Evolutionary conservation across 2,797 vertebrate species (phyloP).

Genomic region (Atherinosoma microstoma): DNA sequence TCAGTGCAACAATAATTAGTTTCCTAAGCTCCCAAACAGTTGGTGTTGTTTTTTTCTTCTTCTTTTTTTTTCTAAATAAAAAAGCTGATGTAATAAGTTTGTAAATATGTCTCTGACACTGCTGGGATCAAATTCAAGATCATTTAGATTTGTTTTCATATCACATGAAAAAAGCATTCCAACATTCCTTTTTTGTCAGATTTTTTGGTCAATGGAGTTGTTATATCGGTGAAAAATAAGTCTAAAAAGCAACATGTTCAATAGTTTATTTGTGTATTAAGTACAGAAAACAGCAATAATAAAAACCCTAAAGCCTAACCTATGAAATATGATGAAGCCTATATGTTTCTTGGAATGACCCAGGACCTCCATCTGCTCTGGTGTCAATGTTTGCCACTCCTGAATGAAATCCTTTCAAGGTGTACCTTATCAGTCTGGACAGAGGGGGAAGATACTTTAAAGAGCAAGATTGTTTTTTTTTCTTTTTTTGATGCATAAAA

Average conservation of each 20-base stretch:
- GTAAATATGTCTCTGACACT: no score
- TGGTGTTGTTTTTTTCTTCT: no score
- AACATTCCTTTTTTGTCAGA: no score
- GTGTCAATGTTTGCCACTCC: constrained; percentile 60
- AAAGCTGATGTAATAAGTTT: no score
- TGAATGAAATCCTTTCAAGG: constrained; percentile 74
- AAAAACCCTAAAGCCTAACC: background rate
- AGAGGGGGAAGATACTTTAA: constrained; percentile 78
- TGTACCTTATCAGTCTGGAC: constrained; percentile 76
- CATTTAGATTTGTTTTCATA: no score
- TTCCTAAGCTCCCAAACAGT: no score
- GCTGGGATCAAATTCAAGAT: no score
- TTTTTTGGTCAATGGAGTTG: no score
- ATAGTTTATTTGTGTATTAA: constrained; percentile 51
- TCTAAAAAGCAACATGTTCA: constrained; percentile 40
- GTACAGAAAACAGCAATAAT: constrained; percentile 13
- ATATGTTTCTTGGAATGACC: constrained; percentile 18
- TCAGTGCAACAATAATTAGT: no score
- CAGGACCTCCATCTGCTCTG: constrained; percentile 29
- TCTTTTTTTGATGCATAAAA: constrained; percentile 80
- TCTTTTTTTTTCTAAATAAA: no score
- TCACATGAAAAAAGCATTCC: no score
- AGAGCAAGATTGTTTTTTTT: constrained; percentile 75
- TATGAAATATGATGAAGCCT: constrained; percentile 33
- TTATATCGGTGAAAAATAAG: constrained; percentile 65